Percentiles rank a stretch among this genome's conserved stretches.
These are phyloP conservation scores for Himantopus leucocephalus DNA, from an alignment of 2,113 vertebrate species.

Conservation along the genomic window DNA sequence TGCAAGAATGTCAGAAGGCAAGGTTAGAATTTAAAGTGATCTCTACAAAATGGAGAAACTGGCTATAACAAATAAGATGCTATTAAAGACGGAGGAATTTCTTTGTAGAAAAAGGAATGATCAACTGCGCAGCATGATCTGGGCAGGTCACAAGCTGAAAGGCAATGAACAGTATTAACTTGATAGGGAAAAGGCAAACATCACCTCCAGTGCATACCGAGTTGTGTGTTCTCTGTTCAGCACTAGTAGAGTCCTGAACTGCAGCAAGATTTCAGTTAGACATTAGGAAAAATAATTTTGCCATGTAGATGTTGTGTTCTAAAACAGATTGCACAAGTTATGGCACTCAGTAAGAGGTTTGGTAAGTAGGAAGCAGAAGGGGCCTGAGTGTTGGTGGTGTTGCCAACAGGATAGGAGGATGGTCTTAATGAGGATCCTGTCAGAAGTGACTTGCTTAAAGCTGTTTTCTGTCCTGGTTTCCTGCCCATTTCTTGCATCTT, in stretches of 20 bases:
- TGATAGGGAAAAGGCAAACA: neutral
- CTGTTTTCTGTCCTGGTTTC: neutral
- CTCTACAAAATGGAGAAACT: neutral
- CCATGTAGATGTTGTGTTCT: neutral
- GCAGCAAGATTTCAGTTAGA: neutral
- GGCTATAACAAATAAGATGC: neutral
- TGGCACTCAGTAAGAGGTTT: neutral
- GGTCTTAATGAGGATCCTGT: neutral
- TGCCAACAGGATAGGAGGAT: neutral
- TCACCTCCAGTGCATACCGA: neutral
- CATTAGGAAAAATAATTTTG: neutral
- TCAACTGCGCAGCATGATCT: neutral
- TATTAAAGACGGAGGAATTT: neutral
- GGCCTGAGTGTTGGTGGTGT: rapidly evolving
- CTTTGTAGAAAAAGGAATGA: neutral
- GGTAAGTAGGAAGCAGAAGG: neutral
- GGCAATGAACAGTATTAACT: neutral
- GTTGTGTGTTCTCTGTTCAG: neutral
- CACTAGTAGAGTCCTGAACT: neutral
- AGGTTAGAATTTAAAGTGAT: neutral
- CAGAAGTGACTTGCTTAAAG: neutral
- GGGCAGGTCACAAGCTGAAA: neutral
- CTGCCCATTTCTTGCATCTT: neutral
- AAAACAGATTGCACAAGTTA: neutral
- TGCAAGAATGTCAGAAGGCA: neutral